Evolutionary conservation across 2,797 vertebrate species (phyloP), one percentile per base, ranked within the genome.

Genomic region (Crocidura indochinensis): DNA sequence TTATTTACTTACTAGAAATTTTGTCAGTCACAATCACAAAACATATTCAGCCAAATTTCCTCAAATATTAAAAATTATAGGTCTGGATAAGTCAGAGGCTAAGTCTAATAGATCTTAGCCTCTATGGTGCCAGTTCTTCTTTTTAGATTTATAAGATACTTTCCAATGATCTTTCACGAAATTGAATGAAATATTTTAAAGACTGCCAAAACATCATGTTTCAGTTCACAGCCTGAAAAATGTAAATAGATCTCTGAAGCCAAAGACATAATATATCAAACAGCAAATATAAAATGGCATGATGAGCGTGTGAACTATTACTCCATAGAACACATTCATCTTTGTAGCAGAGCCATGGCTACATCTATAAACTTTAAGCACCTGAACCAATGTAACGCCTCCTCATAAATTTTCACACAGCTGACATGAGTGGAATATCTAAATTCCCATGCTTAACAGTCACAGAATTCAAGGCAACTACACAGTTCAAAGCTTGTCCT

Each of bases 1-100:
- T 93, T 94, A 89, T 93, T 93, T 88, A 67, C 65, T 90, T 88
- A 91, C 53, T 64, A 81, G 91, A 68, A 87, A 74, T 72, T 68
- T 87, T 77, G 51, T 53, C 27, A 93, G 73, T 87, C 87, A 89
- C 69, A 17, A 84, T 56, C 73, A 83, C 84, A 84, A 83, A 88
- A 49, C 10, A 7, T 75, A 24, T 29, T 51, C 75, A 68, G 24
- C 0, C 38, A 51, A 5, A 0, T 75, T 90, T 88, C 49, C 60
- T 95, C 56, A 93, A 64, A 74, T 69, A 91, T 53, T 92, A 78
- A 94, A 73, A 94, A 80, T 44, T 91, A 90, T 85, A 89, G 15
- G 20, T 14, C 56, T 94, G 51, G 24, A 27, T 88, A 10, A 71
- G 29, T 85, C 29, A 86, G 27, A 88, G 84, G n/a, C 60, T 73